Percentiles rank a stretch among this genome's conserved stretches.
Evolutionary conservation across 1,140 invertebrate genomes (phyloP).

Genomic region (Dreissena polymorpha): DNA sequence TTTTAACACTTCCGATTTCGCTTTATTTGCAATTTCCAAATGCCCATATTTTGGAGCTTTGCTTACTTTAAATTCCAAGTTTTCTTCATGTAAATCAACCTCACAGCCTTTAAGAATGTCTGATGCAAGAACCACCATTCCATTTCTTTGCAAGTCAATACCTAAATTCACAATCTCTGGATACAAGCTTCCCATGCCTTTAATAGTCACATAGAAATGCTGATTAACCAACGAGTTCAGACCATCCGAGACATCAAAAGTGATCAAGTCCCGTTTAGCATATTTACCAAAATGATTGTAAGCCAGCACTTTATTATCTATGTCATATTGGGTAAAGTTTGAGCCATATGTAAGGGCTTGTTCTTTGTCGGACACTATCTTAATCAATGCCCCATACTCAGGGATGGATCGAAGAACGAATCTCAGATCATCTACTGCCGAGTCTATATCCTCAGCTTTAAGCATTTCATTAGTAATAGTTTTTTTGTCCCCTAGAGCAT

Average conservation of each 20-base stretch:
- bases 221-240: conserved; percentile 78
- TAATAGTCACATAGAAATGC: conserved; percentile 78
- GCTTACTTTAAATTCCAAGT: conserved; percentile 76
- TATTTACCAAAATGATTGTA: conserved; percentile 78
- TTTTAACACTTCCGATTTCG: conserved; percentile 74
- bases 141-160: conserved; percentile 78
- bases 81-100: conserved; percentile 75
- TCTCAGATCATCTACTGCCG: conserved; percentile 72
- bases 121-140: conserved; percentile 76
- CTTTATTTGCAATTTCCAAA: conserved; percentile 74
- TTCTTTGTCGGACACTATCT: conserved; percentile 45
- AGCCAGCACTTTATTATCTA: conserved; percentile 73
- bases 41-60: conserved; percentile 77
- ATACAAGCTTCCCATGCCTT: conserved; percentile 76
- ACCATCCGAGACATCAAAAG: conserved; percentile 80
- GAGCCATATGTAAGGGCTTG: conserved; percentile 74
- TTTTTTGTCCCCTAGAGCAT: conserved; percentile 75
- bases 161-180: conserved; percentile 78
- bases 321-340: conserved; percentile 79
- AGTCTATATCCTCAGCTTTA: conserved; percentile 79
- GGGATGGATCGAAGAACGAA: conserved; percentile 76
- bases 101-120: conserved; percentile 78
- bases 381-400: conserved; percentile 75
- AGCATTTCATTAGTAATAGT: conserved; percentile 76
- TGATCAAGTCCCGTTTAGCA: conserved; percentile 78